These are phyloP conservation scores for Beroe ovata DNA, from an alignment of 37 sponge, comb jelly and placozoan species.

Conservation along the genomic window DNA sequence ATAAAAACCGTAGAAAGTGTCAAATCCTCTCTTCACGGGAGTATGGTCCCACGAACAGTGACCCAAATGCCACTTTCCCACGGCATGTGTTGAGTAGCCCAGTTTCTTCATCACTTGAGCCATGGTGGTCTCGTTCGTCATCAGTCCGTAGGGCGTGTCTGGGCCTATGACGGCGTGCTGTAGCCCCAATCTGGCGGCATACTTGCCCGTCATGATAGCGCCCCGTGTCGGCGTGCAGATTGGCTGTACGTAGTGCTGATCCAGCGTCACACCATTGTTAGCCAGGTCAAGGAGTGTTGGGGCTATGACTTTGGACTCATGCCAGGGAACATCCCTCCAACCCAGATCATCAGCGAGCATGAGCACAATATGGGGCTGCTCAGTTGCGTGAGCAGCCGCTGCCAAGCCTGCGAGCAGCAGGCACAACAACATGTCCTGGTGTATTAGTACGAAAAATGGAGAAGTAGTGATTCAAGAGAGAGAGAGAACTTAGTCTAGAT, in stretches of 20 bases:
- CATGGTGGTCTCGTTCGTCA: conserved; percentile 11
- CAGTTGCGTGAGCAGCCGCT: not conserved
- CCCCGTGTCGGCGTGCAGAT: conserved; percentile 57
- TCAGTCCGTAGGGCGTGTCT: conserved; percentile 48
- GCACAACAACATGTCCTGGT: too few relatives aligned
- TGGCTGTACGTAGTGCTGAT: conserved; percentile 45
- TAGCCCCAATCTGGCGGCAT: conserved; percentile 25
- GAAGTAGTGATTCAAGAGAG: too few relatives aligned
- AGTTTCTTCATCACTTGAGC: not conserved
- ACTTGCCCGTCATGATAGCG: conserved; percentile 50
- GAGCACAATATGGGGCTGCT: not conserved
- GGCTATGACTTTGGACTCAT: not conserved
- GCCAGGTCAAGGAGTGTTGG: conserved; percentile 13
- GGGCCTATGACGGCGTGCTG: conserved; percentile 41
- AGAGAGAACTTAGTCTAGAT: too few relatives aligned
- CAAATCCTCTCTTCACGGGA: conserved; percentile 45
- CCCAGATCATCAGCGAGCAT: conserved; percentile 9
- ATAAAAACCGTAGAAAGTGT: conserved; percentile 30
- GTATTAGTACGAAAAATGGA: too few relatives aligned
- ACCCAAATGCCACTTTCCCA: conserved; percentile 60
- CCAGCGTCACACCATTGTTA: not conserved
- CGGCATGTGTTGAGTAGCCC: conserved; percentile 16
- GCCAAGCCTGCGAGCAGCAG: too few relatives aligned
- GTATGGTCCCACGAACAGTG: conserved; percentile 11
- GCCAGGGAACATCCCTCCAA: conserved; percentile 60